These are phyloP conservation scores for Rhinatrema bivittatum DNA, from an alignment of 2,797 vertebrate genomes.

Conservation along the genomic window DNA sequence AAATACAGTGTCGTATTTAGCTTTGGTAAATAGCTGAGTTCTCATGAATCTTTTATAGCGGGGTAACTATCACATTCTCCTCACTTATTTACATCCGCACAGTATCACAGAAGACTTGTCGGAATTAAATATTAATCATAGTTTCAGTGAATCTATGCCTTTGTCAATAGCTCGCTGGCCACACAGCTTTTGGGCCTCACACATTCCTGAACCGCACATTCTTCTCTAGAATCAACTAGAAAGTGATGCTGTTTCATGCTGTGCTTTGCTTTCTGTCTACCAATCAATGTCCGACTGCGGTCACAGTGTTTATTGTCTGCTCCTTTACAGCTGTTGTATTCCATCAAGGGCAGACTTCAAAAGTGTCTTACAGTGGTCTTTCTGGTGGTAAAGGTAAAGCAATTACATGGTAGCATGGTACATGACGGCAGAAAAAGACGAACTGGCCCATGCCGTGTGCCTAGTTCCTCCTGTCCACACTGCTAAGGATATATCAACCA, in stretches of 20 bases:
- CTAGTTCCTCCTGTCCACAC: too few species aligned
- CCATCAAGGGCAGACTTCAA: neutral
- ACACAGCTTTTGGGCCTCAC: conserved; percentile 40
- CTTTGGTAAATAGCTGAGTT: conserved; percentile 78
- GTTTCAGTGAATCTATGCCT: conserved; percentile 62
- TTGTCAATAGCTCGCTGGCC: conserved; percentile 51
- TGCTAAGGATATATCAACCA: too few species aligned
- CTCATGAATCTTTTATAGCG: conserved; percentile 87
- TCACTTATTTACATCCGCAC: conserved; percentile 94
- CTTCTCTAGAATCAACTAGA: conserved; percentile 7
- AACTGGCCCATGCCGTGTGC: neutral
- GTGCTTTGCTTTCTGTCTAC: neutral
- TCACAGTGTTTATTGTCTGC: neutral
- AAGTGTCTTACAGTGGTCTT: neutral
- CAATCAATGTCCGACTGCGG: conserved; percentile 2
- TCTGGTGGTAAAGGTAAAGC: neutral
- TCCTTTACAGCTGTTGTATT: neutral
- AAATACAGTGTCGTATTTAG: conserved; percentile 82
- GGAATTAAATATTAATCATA: conserved; percentile 69
- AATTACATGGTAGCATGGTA: neutral
- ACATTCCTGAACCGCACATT: conserved; percentile 28
- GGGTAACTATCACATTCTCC: conserved; percentile 85
- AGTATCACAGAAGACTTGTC: conserved; percentile 62
- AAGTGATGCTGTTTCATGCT: conserved; percentile 17
- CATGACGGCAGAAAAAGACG: too few species aligned